Conservation (phyloP, 2,888 invertebrate genomes). For the Standfussiana lucernea region DNA sequence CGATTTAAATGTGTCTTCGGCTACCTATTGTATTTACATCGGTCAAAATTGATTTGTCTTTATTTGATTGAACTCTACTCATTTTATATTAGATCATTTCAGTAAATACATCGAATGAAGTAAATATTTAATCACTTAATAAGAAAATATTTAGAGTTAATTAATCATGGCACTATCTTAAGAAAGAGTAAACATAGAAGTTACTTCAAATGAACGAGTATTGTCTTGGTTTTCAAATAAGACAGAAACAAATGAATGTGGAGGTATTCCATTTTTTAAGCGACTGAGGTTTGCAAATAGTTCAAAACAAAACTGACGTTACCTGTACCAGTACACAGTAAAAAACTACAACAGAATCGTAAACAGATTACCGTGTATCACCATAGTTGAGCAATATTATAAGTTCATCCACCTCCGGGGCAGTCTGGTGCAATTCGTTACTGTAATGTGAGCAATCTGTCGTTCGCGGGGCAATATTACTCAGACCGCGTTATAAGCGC, state of each 20-base stretch:
- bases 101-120: neutral
- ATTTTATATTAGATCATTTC: neutral
- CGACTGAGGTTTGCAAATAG: neutral
- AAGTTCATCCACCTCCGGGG: slow-evolving; percentile 81
- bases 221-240: neutral
- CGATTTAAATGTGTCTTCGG: neutral
- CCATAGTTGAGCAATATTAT: slow-evolving; percentile 52
- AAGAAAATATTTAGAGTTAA: neutral
- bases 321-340: neutral
- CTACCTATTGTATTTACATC: neutral
- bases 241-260: neutral
- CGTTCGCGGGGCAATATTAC: slow-evolving; percentile 76
- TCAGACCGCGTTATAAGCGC: slow-evolving; percentile 74
- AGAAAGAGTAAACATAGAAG: neutral
- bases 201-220: neutral
- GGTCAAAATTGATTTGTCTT: neutral
- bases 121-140: neutral
- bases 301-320: neutral
- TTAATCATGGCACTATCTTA: neutral
- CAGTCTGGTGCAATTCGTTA: slow-evolving; percentile 87
- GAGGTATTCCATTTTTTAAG: neutral
- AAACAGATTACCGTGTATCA: slow-evolving; percentile 55
- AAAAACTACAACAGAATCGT: slow-evolving; percentile 2
- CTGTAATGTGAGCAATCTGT: slow-evolving; percentile 88
- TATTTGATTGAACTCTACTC: neutral